A percentile compares a stretch with the other conserved stretches of the same genome.
These are phyloP conservation scores for Tenthredo amoena DNA, from an alignment of 2,888 invertebrate genomes.

Conservation along the genomic window DNA sequence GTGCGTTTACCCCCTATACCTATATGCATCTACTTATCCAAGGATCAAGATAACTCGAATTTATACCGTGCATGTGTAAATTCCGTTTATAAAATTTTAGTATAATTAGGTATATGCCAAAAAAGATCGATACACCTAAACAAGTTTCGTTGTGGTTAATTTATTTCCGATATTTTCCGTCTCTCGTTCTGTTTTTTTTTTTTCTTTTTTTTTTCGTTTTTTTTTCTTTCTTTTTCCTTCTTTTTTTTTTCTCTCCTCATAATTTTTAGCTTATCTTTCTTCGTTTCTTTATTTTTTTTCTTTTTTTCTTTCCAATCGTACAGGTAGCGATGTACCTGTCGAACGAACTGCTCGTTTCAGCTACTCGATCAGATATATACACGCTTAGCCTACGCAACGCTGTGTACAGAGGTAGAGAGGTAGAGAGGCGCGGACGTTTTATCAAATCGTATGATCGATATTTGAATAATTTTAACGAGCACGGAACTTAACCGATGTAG, in stretches of 20 bases:
- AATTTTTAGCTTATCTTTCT: background rate
- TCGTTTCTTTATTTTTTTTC: too few species aligned
- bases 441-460: slow-evolving; percentile 38
- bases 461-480: slow-evolving; percentile 51
- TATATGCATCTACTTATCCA: background rate
- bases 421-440: slow-evolving; percentile 38
- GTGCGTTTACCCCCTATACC: background rate
- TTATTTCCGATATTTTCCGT: background rate
- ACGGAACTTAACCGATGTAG: background rate
- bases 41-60: slow-evolving; percentile 17
- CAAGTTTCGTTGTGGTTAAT: background rate
- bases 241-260: background rate
- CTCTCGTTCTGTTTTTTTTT: background rate
- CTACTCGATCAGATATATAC: slow-evolving; percentile 32
- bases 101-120: background rate
- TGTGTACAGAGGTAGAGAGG: background rate
- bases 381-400: slow-evolving; percentile 5
- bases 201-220: background rate
- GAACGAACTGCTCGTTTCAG: background rate
- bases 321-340: slow-evolving; percentile 25
- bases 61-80: background rate
- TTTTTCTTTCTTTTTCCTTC: background rate
- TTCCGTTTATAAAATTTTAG: background rate
- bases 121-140: slow-evolving; percentile 4
- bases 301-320: background rate